These are phyloP conservation scores for Microctenopoma stevenorrisi DNA, from an alignment of 2,797 vertebrate genomes.

Conservation along the genomic window DNA sequence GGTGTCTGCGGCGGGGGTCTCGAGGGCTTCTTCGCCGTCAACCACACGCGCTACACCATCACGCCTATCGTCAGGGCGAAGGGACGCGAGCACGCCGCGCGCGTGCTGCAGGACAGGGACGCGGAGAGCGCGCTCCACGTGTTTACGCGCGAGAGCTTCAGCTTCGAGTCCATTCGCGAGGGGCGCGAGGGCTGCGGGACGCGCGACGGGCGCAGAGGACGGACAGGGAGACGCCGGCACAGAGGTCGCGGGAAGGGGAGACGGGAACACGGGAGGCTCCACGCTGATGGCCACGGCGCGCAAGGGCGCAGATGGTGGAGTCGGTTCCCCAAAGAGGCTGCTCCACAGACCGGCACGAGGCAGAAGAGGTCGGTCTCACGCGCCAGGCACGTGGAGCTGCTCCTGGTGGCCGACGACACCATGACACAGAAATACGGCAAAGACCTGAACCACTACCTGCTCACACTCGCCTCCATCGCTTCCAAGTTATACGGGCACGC, in stretches of 20 bases:
- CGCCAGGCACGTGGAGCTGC: constrained; percentile 95
- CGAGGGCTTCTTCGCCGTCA: constrained; percentile 92
- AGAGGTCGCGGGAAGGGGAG: constrained; percentile 19
- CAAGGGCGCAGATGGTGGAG: constrained; percentile 60
- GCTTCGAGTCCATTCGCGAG: constrained; percentile 69
- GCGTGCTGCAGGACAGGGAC: constrained; percentile 81
- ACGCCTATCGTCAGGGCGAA: constrained; percentile 78
- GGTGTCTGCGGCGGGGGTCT: constrained; percentile 90
- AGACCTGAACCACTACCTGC: constrained; percentile 93
- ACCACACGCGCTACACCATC: constrained; percentile 89
- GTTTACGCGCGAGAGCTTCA: constrained; percentile 87
- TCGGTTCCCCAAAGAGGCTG: constrained; percentile 16
- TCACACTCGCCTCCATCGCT: constrained; percentile 94
- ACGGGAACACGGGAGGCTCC: neutral
- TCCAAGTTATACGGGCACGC: constrained; percentile 95
- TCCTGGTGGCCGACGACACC: constrained; percentile 93
- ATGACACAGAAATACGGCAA: constrained; percentile 93
- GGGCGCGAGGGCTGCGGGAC: constrained; percentile 74
- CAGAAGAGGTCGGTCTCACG: constrained; percentile 88
- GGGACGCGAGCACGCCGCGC: constrained; percentile 74
- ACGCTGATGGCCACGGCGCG: constrained; percentile 5
- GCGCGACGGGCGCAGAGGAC: constrained; percentile 61
- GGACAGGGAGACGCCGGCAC: constrained; percentile 40
- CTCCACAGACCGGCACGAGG: constrained; percentile 53
- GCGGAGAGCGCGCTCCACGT: constrained; percentile 78